Evolutionary conservation across 2,888 invertebrate genomes (phyloP).

Genomic region (Siphonodentalium dalli): DNA sequence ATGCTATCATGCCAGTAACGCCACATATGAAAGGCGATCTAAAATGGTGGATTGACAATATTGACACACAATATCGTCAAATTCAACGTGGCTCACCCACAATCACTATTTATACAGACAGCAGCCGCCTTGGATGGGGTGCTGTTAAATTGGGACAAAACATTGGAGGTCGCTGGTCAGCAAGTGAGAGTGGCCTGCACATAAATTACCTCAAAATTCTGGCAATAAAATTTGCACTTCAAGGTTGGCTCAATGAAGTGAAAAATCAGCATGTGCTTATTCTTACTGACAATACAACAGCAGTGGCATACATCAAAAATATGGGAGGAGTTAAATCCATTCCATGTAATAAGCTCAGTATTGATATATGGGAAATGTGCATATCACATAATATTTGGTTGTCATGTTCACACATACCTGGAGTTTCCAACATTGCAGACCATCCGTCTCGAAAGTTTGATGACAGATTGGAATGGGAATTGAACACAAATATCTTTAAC

Average conservation of each 20-base stretch:
- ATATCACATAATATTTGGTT: slow-evolving; percentile 8
- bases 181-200: slow-evolving; percentile 8
- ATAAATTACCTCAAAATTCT: slow-evolving; percentile 24
- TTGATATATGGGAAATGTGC: slow-evolving; percentile 12
- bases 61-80: too few species aligned
- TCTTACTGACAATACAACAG: slow-evolving; percentile 18
- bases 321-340: slow-evolving; percentile 8
- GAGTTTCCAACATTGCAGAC: slow-evolving; percentile 3
- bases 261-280: slow-evolving; percentile 15
- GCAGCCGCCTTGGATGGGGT: too few species aligned
- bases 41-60: too few species aligned
- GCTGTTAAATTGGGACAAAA: too few species aligned
- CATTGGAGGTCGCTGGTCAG: too few species aligned
- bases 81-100: too few species aligned
- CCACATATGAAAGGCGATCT: too few species aligned
- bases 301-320: slow-evolving; percentile 19
- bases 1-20: too few species aligned
- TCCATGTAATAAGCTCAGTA: neutral
- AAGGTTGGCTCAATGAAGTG: slow-evolving; percentile 4
- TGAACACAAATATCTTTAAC: slow-evolving; percentile 13
- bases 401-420: slow-evolving; percentile 10
- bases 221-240: slow-evolving; percentile 16
- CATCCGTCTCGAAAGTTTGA: too few species aligned
- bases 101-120: too few species aligned
- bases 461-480: too few species aligned